Evolutionary conservation across 1,140 invertebrate species (phyloP), one percentile per base, ranked within the genome.

Genomic region (Drosophila nigrodunni): DNA sequence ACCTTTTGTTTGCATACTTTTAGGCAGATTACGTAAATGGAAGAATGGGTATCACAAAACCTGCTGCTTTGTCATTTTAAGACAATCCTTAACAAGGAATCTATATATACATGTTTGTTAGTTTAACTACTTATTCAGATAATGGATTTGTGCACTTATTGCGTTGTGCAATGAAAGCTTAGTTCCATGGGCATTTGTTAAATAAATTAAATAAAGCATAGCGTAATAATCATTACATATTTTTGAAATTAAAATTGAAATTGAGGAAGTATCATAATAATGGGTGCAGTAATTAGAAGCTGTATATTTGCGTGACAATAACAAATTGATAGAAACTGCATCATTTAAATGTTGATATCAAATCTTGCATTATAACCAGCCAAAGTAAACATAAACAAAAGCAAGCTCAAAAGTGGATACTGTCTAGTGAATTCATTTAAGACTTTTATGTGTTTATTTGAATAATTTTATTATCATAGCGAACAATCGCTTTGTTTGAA

Each of bases 1-100:
- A 37, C 46, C 49, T n/a, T 15, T 13, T 61, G 46, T 61, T 67
- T 30, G 74, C 66, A 30, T 62, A 77, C 78, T 77, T 69, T 85
- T 69, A n/a, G 60, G 74, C 46, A 10, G 49, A n/a, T 46, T 54
- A 55, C 7, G 6, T 8, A 21, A 46, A 15, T 34, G 13, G 25
- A 13, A 10, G 43, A 58, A 58, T 1, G 18, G 18, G 18, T 21
- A 21, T 21, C 18, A 21, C 18, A 0, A 21, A 21, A 0, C 1
- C 18, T 21, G 18, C 2, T 21, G 2, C 18, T 21, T 21, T 21
- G 18, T 21, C 25, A 30, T 4, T 5, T 30, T 30, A 30, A 30
- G 3, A 30, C 25, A 30, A 30, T 30, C 25, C 6, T 6, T 6
- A 30, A 30, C 43, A 18, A 11, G 37, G 6, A 54, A 21, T 21